Evolutionary conservation across 2,797 vertebrate genomes (phyloP).

Genomic region (Loris lydekkerianus): DNA sequence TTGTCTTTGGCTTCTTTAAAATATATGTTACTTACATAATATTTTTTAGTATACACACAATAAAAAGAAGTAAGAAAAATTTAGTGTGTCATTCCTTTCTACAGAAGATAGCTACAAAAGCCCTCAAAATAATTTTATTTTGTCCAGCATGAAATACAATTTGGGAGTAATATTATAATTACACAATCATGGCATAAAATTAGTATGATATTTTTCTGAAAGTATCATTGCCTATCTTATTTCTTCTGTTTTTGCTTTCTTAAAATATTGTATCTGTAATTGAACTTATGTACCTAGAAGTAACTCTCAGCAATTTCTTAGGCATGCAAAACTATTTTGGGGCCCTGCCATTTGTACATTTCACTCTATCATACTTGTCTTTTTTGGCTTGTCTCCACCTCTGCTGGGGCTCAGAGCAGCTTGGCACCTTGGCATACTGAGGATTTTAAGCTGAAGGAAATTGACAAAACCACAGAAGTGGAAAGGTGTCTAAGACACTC

Average conservation of each 20-base stretch:
- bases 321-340: neutral
- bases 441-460: neutral
- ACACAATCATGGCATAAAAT: slow-evolving; percentile 40
- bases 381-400: neutral
- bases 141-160: neutral
- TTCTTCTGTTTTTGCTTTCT: neutral
- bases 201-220: neutral
- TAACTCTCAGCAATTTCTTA: neutral
- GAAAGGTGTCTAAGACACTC: neutral
- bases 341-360: neutral
- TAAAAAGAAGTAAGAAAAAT: slow-evolving; percentile 7
- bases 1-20: neutral
- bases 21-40: neutral
- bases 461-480: neutral
- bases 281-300: neutral
- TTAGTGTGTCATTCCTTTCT: neutral
- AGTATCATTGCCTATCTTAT: slow-evolving; percentile 45
- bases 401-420: neutral
- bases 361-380: neutral
- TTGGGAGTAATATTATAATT: slow-evolving; percentile 57
- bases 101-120: neutral
- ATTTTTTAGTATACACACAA: neutral
- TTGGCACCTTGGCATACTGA: neutral
- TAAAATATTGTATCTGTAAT: neutral
- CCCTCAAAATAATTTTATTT: slow-evolving; percentile 47